These are phyloP conservation scores for Thysanoteuthis rhombus DNA, from an alignment of 2,888 invertebrate species.

Conservation along the genomic window DNA sequence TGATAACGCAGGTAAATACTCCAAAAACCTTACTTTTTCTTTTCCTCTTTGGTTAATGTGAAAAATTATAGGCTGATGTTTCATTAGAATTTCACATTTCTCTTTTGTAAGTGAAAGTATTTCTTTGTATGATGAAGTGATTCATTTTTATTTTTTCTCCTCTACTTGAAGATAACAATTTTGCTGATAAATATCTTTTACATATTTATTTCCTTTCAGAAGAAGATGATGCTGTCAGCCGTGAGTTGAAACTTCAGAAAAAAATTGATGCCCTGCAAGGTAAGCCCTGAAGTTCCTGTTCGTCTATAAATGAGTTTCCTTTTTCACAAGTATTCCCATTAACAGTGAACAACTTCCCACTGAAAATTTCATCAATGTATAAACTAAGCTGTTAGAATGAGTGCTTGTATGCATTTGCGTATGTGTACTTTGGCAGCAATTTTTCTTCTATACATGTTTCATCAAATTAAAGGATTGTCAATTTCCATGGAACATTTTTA, in stretches of 20 bases:
- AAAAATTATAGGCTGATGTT: not conserved
- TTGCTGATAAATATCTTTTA: not conserved
- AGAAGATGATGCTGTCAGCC: conserved; percentile 2
- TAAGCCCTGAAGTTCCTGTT: not conserved
- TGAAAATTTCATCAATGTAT: not conserved
- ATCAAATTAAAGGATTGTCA: not conserved
- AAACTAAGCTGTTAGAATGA: not conserved
- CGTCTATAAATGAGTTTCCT: not conserved
- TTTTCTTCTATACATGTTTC: too few relatives aligned
- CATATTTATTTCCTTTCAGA: not conserved
- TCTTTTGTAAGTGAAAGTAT: too few relatives aligned
- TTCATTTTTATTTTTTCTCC: too few relatives aligned
- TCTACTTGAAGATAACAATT: too few relatives aligned
- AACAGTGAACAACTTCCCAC: not conserved
- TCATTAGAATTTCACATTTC: too few relatives aligned
- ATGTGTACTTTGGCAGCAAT: too few relatives aligned
- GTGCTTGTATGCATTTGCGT: too few relatives aligned
- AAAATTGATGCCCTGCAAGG: conserved; percentile 14
- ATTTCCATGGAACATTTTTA: not conserved
- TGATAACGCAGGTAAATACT: not conserved
- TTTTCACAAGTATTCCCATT: not conserved
- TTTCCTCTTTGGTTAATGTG: not conserved
- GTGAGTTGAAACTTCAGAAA: conserved; percentile 22
- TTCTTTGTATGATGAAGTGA: too few relatives aligned
- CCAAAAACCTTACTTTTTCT: not conserved